Conservation (phyloP, 2,113 vertebrate genomes). For the Cyprichromis sp. region DNA sequence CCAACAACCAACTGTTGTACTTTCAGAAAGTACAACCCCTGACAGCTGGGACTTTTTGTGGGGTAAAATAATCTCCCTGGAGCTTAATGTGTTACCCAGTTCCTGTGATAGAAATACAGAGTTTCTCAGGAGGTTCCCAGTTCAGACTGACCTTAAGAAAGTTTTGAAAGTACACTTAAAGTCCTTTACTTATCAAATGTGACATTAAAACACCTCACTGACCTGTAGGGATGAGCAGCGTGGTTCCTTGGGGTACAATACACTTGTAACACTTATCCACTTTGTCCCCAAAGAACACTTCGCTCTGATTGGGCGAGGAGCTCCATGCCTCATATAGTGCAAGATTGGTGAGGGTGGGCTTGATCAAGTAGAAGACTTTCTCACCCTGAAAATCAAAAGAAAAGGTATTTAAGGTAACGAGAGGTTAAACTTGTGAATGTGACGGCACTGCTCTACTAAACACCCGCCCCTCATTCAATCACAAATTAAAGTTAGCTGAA, state of each 20-base stretch:
- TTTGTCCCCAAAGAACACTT: constrained; percentile 95
- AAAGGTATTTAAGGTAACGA: background rate
- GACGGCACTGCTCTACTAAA: background rate
- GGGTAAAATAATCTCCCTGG: background rate
- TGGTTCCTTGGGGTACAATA: constrained; percentile 86
- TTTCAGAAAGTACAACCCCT: background rate
- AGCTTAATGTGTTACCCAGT: background rate
- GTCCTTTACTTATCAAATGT: background rate
- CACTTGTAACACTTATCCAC: constrained; percentile 69
- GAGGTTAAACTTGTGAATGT: background rate
- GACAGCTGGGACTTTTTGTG: background rate
- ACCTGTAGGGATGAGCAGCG: constrained; percentile 90
- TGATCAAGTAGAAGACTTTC: constrained; percentile 98
- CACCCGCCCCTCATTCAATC: background rate
- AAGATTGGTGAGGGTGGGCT: constrained; percentile 90
- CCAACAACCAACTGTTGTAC: background rate
- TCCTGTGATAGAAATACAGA: background rate
- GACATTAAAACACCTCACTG: background rate
- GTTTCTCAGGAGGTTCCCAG: background rate
- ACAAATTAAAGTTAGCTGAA: background rate
- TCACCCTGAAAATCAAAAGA: constrained; percentile 77
- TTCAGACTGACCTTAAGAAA: background rate
- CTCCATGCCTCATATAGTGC: constrained; percentile 97
- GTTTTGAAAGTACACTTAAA: background rate
- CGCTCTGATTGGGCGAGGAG: constrained; percentile 95